Conservation (phyloP, 2,888 invertebrate genomes). For the Eurytoma adleriae region DNA sequence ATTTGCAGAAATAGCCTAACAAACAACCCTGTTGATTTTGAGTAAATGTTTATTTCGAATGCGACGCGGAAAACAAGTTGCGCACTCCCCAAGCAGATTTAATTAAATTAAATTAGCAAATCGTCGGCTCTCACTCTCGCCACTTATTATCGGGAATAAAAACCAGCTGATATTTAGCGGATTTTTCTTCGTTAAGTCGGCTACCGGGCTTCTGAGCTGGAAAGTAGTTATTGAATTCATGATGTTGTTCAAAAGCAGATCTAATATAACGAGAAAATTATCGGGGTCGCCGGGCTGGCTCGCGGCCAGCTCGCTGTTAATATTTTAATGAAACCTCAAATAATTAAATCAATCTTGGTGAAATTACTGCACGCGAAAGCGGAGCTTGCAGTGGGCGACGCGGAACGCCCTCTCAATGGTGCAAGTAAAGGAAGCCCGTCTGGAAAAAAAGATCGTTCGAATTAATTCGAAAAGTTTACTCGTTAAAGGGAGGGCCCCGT, state of each 20-base stretch:
- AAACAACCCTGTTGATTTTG: too few relatives aligned
- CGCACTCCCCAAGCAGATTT: too few relatives aligned
- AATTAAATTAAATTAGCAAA: too few relatives aligned
- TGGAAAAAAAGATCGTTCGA: neutral
- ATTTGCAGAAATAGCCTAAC: too few relatives aligned
- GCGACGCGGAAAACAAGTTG: too few relatives aligned
- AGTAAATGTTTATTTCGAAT: too few relatives aligned
- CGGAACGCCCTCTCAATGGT: neutral
- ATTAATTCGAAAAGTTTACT: conserved; percentile 13
- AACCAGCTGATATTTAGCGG: too few relatives aligned
- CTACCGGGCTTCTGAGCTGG: neutral
- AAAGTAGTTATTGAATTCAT: neutral
- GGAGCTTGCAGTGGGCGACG: too few relatives aligned
- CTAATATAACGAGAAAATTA: conserved; percentile 11
- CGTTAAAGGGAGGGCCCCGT: neutral
- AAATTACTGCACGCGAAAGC: neutral
- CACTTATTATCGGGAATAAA: too few relatives aligned
- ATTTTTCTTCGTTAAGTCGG: too few relatives aligned
- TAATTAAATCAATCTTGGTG: conserved; percentile 18
- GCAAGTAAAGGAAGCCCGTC: neutral
- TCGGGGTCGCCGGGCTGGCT: neutral
- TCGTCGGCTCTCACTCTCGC: too few relatives aligned
- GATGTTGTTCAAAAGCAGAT: neutral
- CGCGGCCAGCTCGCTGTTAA: conserved; percentile 1
- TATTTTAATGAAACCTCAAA: conserved; percentile 15